phyloP scores from a whole-genome alignment of 92 coral and sea anemone genomes.

The Heteractis magnifica region DNA sequence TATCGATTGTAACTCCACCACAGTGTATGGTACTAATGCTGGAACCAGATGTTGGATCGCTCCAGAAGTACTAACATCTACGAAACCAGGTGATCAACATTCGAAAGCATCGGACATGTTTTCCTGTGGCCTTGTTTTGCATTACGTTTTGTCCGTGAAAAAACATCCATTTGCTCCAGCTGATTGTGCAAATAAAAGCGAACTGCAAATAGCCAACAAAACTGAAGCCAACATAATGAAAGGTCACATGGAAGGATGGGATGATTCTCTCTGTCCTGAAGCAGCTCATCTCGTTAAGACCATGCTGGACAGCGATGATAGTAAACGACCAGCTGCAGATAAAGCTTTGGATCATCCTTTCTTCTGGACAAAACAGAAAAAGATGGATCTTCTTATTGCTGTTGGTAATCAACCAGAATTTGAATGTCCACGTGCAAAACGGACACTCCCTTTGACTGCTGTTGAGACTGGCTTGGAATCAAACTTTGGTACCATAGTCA shows the following conservation, averaged over 20 bases:
- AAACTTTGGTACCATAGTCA: background rate
- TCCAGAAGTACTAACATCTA: background rate
- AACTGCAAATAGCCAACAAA: background rate
- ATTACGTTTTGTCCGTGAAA: constrained; percentile 10
- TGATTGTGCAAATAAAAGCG: background rate
- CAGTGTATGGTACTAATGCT: background rate
- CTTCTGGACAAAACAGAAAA: constrained; percentile 43
- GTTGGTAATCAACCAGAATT: constrained; percentile 50
- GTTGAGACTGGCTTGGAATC: background rate
- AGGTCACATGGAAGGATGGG: constrained; percentile 8
- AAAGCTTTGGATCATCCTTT: constrained; percentile 37
- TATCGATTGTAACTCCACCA: background rate
- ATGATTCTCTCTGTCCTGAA: constrained; percentile 18
- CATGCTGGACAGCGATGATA: constrained; percentile 23
- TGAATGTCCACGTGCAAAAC: background rate
- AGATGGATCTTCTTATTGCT: constrained; percentile 16
- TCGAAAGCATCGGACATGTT: constrained; percentile 36
- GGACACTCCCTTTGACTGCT: background rate
- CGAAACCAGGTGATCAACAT: background rate
- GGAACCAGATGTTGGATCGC: constrained; percentile 34
- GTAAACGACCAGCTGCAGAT: constrained; percentile 33
- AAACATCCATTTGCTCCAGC: background rate
- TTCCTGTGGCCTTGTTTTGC: constrained; percentile 31
- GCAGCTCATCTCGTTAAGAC: constrained; percentile 22
- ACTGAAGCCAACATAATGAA: constrained; percentile 19